Percentiles rank a stretch among this genome's conserved stretches.
Conservation (phyloP, 2,797 vertebrate species). For the Myoxocephalus aenaeus region DNA sequence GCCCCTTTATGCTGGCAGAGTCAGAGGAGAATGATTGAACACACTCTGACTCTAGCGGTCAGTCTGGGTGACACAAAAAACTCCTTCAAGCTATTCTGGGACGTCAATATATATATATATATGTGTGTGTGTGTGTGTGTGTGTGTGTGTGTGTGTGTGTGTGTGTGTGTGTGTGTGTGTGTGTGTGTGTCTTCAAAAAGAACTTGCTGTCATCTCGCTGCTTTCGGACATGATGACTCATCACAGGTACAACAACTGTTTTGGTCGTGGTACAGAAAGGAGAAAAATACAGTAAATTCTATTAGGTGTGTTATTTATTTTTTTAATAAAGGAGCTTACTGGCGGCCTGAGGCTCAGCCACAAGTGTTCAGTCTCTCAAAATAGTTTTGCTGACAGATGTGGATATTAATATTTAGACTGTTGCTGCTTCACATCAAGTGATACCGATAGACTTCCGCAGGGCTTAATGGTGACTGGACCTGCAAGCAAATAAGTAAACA, state of each 20-base stretch:
- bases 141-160: background rate
- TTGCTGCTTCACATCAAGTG: constrained; percentile 2
- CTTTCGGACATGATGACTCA: constrained; percentile 14
- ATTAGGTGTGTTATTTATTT: background rate
- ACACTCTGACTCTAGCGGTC: constrained; percentile 1
- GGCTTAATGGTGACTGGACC: background rate
- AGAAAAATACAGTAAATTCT: constrained; percentile 20
- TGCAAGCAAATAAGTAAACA: background rate
- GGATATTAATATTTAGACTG: constrained; percentile 14
- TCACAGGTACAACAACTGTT: constrained; percentile 35
- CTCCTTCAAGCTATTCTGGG: constrained; percentile 27
- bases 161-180: background rate
- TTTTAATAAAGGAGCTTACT: constrained; percentile 8
- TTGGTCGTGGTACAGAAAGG: constrained; percentile 5
- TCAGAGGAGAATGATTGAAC: constrained; percentile 35
- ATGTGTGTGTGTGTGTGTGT: background rate
- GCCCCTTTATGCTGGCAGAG: constrained; percentile 7
- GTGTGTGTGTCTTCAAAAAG: constrained; percentile 6
- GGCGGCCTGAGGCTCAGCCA: constrained; percentile 26
- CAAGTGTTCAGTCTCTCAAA: constrained; percentile 32
- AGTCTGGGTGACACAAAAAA: constrained; percentile 41
- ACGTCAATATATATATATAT: constrained; percentile 3
- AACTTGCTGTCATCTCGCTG: constrained; percentile 12
- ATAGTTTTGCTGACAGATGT: constrained; percentile 27
- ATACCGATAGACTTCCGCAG: background rate